These are phyloP conservation scores for Enteromius radiatus DNA, from an alignment of 2,797 vertebrate genomes.

Conservation along the genomic window DNA sequence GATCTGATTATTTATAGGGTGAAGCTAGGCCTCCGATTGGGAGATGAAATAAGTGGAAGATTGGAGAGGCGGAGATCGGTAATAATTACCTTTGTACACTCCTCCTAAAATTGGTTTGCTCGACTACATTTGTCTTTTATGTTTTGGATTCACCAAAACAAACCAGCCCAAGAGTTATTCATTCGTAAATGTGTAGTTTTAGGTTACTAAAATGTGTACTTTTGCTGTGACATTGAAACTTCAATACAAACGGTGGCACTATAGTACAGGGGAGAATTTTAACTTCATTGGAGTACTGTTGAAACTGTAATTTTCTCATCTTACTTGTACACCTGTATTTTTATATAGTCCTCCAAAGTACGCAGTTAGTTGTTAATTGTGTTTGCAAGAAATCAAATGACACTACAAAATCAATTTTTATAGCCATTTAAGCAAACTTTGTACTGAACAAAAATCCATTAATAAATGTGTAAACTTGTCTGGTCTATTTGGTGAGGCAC, in stretches of 20 bases:
- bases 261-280: too few relatives aligned
- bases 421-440: neutral
- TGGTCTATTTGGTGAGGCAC: neutral
- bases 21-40: too few relatives aligned
- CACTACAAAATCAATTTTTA: neutral
- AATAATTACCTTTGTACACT: too few relatives aligned
- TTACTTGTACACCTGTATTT: neutral
- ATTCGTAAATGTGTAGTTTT: too few relatives aligned
- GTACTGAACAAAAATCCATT: neutral
- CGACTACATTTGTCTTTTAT: too few relatives aligned
- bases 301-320: neutral
- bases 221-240: neutral
- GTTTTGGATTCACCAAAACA: too few relatives aligned
- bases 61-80: too few relatives aligned
- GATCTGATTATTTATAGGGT: too few relatives aligned
- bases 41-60: too few relatives aligned
- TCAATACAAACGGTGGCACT: neutral
- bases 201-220: too few relatives aligned
- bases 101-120: too few relatives aligned
- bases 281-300: neutral
- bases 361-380: neutral
- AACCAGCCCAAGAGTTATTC: too few relatives aligned
- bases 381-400: neutral
- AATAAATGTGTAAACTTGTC: neutral
- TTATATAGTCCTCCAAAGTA: neutral